These are phyloP conservation scores for Desmophyllum pertusum DNA, from an alignment of 92 coral and sea anemone genomes.

Conservation along the genomic window DNA sequence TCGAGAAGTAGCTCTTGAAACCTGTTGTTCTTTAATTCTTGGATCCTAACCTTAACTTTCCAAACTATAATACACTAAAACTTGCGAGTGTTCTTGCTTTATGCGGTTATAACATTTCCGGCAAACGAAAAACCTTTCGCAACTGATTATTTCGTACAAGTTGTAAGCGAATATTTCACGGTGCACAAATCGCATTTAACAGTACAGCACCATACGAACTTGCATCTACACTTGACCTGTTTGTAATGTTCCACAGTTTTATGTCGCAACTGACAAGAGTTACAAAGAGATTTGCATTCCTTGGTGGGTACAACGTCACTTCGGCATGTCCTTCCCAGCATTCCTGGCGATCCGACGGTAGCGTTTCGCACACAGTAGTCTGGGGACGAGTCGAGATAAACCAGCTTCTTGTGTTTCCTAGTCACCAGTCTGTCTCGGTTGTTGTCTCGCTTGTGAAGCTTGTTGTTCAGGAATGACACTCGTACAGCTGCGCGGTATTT, in stretches of 20 bases:
- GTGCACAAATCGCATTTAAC: background rate
- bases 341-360: background rate
- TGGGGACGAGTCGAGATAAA: slow-evolving; percentile 59
- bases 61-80: background rate
- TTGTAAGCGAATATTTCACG: background rate
- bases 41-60: background rate
- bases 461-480: background rate
- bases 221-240: slow-evolving; percentile 13
- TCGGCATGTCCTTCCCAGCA: slow-evolving; percentile 6
- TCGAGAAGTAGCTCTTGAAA: no score
- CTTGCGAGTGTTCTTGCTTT: background rate
- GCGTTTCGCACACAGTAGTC: background rate
- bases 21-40: no score
- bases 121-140: background rate
- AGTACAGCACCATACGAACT: slow-evolving; percentile 5
- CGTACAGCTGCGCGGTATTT: slow-evolving; percentile 65
- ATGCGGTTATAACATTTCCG: background rate
- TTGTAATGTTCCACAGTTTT: background rate
- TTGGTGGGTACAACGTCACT: background rate
- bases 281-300: slow-evolving; percentile 1
- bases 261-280: slow-evolving; percentile 3
- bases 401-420: slow-evolving; percentile 34
- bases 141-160: background rate
- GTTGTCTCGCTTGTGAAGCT: slow-evolving; percentile 3
- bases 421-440: slow-evolving; percentile 9